Percentiles rank a stretch among this genome's conserved stretches.
Evolutionary conservation across 2,113 vertebrate species (phyloP).

Genomic region (Pygathrix nemaeus): DNA sequence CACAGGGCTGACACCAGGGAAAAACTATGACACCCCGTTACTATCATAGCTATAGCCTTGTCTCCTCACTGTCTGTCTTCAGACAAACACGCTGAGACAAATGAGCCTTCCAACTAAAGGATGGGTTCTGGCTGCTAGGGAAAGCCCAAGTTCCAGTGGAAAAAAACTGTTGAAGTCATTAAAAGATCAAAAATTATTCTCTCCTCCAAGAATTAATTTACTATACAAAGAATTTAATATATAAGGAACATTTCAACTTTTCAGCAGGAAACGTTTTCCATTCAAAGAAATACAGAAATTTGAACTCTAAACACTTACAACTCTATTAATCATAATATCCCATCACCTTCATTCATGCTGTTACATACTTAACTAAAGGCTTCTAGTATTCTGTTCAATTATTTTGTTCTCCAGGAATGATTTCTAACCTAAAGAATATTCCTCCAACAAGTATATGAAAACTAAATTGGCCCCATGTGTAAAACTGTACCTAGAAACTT

Average conservation of each 20-base stretch:
- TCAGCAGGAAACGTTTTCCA: background rate
- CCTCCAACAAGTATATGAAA: slow-evolving; percentile 29
- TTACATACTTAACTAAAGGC: background rate
- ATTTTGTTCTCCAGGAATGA: background rate
- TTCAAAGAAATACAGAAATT: background rate
- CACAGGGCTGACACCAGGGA: background rate
- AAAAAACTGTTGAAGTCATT: background rate
- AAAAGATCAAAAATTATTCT: background rate
- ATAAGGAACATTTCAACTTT: background rate
- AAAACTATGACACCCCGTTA: background rate
- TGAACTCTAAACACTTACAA: background rate
- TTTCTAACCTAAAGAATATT: background rate
- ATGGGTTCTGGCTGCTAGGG: background rate
- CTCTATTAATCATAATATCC: background rate
- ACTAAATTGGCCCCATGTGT: background rate
- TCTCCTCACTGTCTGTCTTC: background rate
- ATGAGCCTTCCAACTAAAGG: background rate
- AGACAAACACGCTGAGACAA: background rate
- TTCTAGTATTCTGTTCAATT: background rate
- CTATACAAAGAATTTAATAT: background rate
- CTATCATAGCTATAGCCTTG: background rate
- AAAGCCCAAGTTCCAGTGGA: background rate
- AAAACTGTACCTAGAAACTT: slow-evolving; percentile 36
- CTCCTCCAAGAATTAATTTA: background rate
- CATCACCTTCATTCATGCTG: background rate